Evolutionary conservation across 2,888 invertebrate species (phyloP).

Genomic region (Acanthosoma haemorrhoidale): DNA sequence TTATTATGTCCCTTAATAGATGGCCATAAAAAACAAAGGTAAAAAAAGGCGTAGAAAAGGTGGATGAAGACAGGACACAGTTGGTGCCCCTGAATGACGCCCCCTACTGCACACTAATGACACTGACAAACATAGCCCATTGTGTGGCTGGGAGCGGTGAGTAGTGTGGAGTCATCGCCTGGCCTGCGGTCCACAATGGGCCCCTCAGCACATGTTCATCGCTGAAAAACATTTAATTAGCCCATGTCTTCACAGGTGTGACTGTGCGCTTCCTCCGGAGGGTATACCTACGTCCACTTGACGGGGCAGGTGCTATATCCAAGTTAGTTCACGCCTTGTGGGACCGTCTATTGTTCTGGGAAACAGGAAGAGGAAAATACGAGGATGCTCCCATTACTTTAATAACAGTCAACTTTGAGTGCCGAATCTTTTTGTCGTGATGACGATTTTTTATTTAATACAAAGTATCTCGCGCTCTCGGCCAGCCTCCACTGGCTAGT

Average conservation of each 20-base stretch:
- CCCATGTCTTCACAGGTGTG: slow-evolving; percentile 3
- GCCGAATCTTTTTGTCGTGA: too few species aligned
- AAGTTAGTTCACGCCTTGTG: too few species aligned
- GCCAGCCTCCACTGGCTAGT: too few species aligned
- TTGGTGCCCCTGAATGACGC: slow-evolving; percentile 8
- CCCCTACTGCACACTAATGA: slow-evolving; percentile 11
- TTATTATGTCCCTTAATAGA: slow-evolving; percentile 1
- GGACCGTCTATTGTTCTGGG: too few species aligned
- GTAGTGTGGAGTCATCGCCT: slow-evolving; percentile 2
- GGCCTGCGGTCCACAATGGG: not conserved
- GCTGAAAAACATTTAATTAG: slow-evolving; percentile 9
- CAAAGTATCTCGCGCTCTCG: too few species aligned
- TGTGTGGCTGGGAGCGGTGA: too few species aligned
- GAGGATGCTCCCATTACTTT: too few species aligned
- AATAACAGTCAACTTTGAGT: too few species aligned
- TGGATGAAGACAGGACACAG: slow-evolving; percentile 10
- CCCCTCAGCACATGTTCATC: not conserved
- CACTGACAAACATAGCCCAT: slow-evolving; percentile 5
- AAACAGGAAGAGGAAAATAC: too few species aligned
- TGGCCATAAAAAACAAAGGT: not conserved
- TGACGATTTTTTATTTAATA: too few species aligned
- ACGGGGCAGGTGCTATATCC: not conserved
- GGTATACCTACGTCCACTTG: not conserved
- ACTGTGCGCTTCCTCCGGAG: not conserved
- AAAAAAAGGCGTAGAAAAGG: not conserved